Percentiles rank a stretch among this genome's conserved stretches.
Evolutionary conservation across 2,888 invertebrate species (phyloP).

Genomic region (Nephrotoma appendiculata): DNA sequence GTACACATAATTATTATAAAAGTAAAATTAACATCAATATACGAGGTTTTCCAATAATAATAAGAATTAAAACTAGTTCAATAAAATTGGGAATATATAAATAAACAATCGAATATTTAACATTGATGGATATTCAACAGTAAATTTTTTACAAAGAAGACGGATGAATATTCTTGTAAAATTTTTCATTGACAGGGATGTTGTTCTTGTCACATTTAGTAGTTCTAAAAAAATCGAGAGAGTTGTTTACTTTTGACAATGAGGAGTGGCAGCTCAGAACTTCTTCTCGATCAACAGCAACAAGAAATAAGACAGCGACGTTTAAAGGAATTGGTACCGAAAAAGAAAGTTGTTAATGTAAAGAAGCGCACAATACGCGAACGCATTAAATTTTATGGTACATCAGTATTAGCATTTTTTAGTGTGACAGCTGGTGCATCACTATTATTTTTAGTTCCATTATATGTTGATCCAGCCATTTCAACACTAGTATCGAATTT

Average conservation of each 20-base stretch:
- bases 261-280: slow-evolving; percentile 64
- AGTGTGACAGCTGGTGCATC: slow-evolving; percentile 59
- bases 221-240: slow-evolving; percentile 6
- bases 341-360: slow-evolving; percentile 32
- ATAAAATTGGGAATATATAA: background rate
- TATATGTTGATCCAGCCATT: slow-evolving; percentile 74
- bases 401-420: slow-evolving; percentile 52
- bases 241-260: slow-evolving; percentile 28
- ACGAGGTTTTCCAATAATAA: background rate
- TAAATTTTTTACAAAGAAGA: background rate
- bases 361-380: slow-evolving; percentile 43
- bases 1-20: background rate
- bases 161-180: slow-evolving; percentile 10
- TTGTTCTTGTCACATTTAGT: slow-evolving; percentile 11
- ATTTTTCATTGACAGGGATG: slow-evolving; percentile 18
- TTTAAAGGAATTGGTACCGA: slow-evolving; percentile 42
- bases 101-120: background rate
- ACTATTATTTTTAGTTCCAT: slow-evolving; percentile 54
- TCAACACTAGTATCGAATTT: slow-evolving; percentile 79
- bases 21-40: background rate
- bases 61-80: background rate
- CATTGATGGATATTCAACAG: background rate
- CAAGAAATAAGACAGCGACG: slow-evolving; percentile 50
- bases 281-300: slow-evolving; percentile 61
- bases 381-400: slow-evolving; percentile 54